Evolutionary conservation across 2,113 vertebrate species (phyloP).

Genomic region (Aythya baeri): DNA sequence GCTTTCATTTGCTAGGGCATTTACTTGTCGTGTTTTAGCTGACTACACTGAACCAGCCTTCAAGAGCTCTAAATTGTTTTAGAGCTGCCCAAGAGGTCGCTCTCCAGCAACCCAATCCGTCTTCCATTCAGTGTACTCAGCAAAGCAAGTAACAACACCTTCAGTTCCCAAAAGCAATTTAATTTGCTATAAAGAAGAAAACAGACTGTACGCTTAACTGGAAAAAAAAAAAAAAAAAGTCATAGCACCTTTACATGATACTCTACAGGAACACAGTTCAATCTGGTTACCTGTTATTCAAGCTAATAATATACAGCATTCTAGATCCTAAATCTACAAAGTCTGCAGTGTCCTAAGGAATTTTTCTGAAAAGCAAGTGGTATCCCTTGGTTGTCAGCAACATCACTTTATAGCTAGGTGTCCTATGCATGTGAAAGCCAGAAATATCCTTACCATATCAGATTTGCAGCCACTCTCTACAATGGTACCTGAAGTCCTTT

Average conservation of each 20-base stretch:
- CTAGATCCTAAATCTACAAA: neutral
- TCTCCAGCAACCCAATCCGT: neutral
- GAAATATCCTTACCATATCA: neutral
- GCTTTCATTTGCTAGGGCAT: neutral
- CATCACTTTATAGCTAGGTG: neutral
- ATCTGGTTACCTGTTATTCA: neutral
- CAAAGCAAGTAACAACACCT: neutral
- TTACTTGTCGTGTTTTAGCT: neutral
- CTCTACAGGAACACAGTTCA: neutral
- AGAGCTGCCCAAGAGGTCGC: neutral
- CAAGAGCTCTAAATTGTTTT: neutral
- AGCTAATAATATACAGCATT: neutral
- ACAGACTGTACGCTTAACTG: neutral
- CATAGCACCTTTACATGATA: fast-evolving
- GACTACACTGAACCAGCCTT: neutral
- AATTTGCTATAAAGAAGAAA: neutral
- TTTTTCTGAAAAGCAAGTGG: neutral
- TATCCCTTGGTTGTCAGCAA: neutral
- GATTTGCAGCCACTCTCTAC: neutral
- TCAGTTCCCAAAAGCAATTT: neutral
- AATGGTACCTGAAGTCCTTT: fast-evolving
- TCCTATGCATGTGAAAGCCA: fast-evolving
- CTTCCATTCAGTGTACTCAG: neutral
- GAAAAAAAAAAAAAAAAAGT: neutral
- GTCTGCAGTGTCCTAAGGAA: neutral